A percentile compares a stretch with the other conserved stretches of the same genome.
Evolutionary conservation across 2,888 invertebrate species (phyloP).

Genomic region (Aethes cnicana): DNA sequence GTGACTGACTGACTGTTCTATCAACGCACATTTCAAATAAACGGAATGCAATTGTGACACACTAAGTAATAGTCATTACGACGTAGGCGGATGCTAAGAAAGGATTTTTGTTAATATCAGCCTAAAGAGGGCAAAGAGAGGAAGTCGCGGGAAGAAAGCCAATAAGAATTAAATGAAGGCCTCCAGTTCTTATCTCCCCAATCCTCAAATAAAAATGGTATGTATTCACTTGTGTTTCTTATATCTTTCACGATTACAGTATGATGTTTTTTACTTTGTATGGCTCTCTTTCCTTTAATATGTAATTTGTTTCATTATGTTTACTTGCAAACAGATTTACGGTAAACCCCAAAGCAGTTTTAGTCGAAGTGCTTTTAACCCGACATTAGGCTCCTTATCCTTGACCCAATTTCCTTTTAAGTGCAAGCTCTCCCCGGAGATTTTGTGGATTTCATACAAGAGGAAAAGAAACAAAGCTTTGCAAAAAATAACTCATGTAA

Average conservation of each 20-base stretch:
- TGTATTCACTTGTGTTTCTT: not conserved
- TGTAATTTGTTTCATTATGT: not conserved
- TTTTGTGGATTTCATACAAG: slow-evolving; percentile 14
- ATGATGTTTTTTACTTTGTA: slow-evolving; percentile 9
- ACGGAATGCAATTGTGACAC: no score
- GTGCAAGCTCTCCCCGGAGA: slow-evolving; percentile 31
- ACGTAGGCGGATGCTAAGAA: no score
- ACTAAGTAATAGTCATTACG: no score
- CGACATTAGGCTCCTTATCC: slow-evolving; percentile 31
- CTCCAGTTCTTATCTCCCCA: no score
- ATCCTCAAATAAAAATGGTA: no score
- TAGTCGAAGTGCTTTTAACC: slow-evolving; percentile 11
- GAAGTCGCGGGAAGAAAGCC: no score
- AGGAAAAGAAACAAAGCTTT: not conserved
- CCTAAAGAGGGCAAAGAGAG: no score
- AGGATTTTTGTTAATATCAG: no score
- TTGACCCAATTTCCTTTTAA: slow-evolving; percentile 39
- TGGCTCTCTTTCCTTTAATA: not conserved
- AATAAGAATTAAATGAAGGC: no score
- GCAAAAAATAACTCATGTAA: not conserved
- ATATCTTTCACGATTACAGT: not conserved
- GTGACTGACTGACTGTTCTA: no score
- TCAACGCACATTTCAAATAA: no score
- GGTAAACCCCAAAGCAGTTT: slow-evolving; percentile 7
- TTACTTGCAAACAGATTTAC: slow-evolving; percentile 5